A percentile compares a stretch with the other conserved stretches of the same genome.
Evolutionary conservation across 2,888 invertebrate species (phyloP).

Genomic region (Mellilla xanthometata): DNA sequence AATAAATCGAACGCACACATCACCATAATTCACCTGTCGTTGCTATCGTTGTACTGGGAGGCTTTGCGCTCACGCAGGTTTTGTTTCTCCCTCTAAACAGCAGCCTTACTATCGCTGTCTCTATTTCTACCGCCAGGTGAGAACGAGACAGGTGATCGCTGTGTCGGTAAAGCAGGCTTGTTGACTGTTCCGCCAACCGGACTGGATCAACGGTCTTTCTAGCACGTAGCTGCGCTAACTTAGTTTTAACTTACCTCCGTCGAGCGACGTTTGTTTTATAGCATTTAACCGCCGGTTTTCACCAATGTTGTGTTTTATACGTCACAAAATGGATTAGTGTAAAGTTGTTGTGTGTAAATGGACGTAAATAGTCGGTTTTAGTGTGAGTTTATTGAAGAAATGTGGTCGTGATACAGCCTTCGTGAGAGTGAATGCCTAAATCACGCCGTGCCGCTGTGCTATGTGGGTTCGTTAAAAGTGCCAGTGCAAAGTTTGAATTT

Average conservation of each 20-base stretch:
- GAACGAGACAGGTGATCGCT: conserved; percentile 48
- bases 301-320: conserved; percentile 64
- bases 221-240: conserved; percentile 70
- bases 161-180: conserved; percentile 67
- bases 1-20: conserved; percentile 59
- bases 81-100: conserved; percentile 64
- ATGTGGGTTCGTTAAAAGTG: conserved; percentile 74
- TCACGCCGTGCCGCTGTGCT: conserved; percentile 71
- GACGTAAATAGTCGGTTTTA: conserved; percentile 43
- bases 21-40: conserved; percentile 71
- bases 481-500: conserved; percentile 74
- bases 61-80: conserved; percentile 75
- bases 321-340: conserved; percentile 54
- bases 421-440: conserved; percentile 70
- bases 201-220: conserved; percentile 82
- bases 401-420: conserved; percentile 55
- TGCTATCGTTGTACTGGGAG: conserved; percentile 65
- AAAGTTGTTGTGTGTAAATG: conserved; percentile 50
- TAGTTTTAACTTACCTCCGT: conserved; percentile 77
- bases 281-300: conserved; percentile 57
- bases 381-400: conserved; percentile 45
- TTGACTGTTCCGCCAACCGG: conserved; percentile 70
- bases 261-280: conserved; percentile 62
- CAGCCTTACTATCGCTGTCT: conserved; percentile 49
- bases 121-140: conserved; percentile 34